Percentiles rank a stretch among this genome's conserved stretches.
Evolutionary conservation across 2,888 invertebrate genomes (phyloP).

Genomic region (Panorpa germanica): DNA sequence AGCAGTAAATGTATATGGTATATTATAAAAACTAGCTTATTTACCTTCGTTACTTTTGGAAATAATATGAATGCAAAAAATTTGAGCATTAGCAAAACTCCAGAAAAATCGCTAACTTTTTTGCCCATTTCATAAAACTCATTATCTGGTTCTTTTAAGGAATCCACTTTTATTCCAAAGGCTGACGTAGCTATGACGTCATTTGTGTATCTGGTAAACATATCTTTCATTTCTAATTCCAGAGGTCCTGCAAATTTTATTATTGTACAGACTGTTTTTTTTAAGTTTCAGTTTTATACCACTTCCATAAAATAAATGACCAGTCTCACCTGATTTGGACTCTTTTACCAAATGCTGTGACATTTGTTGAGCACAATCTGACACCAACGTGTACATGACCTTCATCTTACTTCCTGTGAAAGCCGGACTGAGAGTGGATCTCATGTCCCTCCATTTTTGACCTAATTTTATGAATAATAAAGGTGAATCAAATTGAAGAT

Average conservation of each 20-base stretch:
- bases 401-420: slow-evolving; percentile 32
- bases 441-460: slow-evolving; percentile 21
- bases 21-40: too few species aligned
- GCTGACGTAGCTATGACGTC: slow-evolving; percentile 27
- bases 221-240: slow-evolving; percentile 21
- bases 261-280: neutral
- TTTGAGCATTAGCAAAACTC: neutral
- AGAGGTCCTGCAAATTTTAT: neutral
- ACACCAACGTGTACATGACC: slow-evolving; percentile 22
- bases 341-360: too few species aligned
- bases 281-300: too few species aligned
- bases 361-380: slow-evolving; percentile 16
- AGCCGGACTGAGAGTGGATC: slow-evolving; percentile 26
- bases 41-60: slow-evolving; percentile 2
- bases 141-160: slow-evolving; percentile 16
- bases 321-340: neutral
- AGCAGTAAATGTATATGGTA: too few species aligned
- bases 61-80: neutral
- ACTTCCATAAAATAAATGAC: neutral
- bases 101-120: slow-evolving; percentile 7
- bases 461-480: slow-evolving; percentile 10
- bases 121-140: slow-evolving; percentile 16
- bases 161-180: slow-evolving; percentile 22
- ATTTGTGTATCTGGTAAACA: slow-evolving; percentile 20
- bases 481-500: neutral